phyloP scores from a whole-genome alignment of 2,888 invertebrate species.

The Leptopilina myrica region DNA sequence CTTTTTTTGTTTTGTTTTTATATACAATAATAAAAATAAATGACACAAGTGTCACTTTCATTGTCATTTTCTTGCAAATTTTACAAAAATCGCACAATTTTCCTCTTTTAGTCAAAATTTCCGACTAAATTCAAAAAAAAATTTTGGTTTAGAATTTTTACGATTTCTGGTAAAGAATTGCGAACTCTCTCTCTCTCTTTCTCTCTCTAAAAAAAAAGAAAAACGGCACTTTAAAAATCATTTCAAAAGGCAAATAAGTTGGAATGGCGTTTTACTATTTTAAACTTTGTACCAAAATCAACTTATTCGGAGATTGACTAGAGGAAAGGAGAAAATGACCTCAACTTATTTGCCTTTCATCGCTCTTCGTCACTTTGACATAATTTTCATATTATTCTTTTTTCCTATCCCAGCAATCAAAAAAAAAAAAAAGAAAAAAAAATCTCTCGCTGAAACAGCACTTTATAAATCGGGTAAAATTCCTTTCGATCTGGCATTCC shows the following conservation, averaged over 20 bases:
- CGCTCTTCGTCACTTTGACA: background rate
- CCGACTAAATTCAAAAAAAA: background rate
- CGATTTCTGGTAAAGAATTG: slow-evolving; percentile 32
- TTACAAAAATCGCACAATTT: background rate
- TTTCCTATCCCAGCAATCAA: slow-evolving; percentile 33
- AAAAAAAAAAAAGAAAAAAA: background rate
- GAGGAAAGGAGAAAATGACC: slow-evolving; percentile 37
- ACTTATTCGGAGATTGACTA: slow-evolving; percentile 36
- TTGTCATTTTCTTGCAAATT: background rate
- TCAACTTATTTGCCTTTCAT: slow-evolving; percentile 21
- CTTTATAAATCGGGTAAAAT: slow-evolving; percentile 7
- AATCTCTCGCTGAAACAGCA: slow-evolving; percentile 28
- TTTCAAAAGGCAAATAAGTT: slow-evolving; percentile 30
- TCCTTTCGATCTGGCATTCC: slow-evolving; percentile 37
- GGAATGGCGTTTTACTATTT: slow-evolving; percentile 13
- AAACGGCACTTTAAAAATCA: background rate
- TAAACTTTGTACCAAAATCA: slow-evolving; percentile 29
- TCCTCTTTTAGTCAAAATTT: background rate
- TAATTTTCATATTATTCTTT: background rate
- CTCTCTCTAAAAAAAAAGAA: background rate
- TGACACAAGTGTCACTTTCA: background rate
- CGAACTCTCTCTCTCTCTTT: background rate
- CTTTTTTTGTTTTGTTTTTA: background rate
- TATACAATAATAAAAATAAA: slow-evolving; percentile 27
- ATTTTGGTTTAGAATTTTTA: slow-evolving; percentile 26